These are phyloP conservation scores for Tetramorium alpestre DNA, from an alignment of 1,140 invertebrate genomes.

Conservation along the genomic window DNA sequence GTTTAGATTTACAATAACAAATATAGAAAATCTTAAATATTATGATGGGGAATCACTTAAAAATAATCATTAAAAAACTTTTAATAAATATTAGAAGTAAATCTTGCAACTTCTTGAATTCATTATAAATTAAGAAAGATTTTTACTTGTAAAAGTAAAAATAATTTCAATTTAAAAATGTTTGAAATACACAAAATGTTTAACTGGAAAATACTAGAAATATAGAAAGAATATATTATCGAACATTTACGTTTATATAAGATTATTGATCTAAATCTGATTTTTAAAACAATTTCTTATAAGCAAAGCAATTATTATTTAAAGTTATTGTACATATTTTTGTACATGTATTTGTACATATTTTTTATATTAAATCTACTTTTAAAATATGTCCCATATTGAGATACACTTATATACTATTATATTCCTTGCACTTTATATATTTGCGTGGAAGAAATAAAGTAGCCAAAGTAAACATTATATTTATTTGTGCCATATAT, in stretches of 20 bases:
- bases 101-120: not conserved
- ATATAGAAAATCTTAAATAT: too few species aligned
- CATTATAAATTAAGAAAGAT: too few species aligned
- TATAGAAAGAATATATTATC: not conserved
- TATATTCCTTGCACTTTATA: constrained; percentile 56
- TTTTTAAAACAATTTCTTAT: not conserved
- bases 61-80: too few species aligned
- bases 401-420: constrained; percentile 9
- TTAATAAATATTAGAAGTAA: not conserved
- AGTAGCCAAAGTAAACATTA: constrained; percentile 64
- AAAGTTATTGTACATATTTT: not conserved
- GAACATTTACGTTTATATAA: not conserved
- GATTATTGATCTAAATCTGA: not conserved
- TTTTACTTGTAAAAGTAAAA: not conserved
- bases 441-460: constrained; percentile 48
- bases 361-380: constrained; percentile 5
- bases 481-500: constrained; percentile 77
- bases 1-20: too few species aligned
- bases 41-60: too few species aligned
- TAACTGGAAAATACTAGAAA: not conserved
- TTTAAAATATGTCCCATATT: not conserved
- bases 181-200: not conserved
- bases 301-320: not conserved
- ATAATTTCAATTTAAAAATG: not conserved
- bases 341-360: not conserved